These are phyloP conservation scores for Limnephilus auricula DNA, from an alignment of 2,888 invertebrate species.

Conservation along the genomic window DNA sequence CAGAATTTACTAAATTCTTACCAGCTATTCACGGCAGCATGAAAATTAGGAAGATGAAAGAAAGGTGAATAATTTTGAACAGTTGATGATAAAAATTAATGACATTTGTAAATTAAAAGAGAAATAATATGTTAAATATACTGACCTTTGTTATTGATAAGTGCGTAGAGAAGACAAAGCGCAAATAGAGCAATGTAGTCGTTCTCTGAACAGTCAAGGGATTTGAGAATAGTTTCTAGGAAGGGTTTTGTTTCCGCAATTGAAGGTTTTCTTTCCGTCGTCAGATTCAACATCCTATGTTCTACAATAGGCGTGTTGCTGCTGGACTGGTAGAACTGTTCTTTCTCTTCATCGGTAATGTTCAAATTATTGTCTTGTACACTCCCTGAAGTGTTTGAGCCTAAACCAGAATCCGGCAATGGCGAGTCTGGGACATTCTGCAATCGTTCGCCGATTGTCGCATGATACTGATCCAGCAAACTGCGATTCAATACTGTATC, in stretches of 20 bases:
- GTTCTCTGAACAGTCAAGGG: constrained; percentile 93
- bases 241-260: constrained; percentile 85
- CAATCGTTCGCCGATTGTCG: constrained; percentile 45
- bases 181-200: constrained; percentile 96
- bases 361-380: constrained; percentile 80
- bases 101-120: neutral
- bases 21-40: constrained; percentile 36
- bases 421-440: constrained; percentile 76
- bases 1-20: constrained; percentile 24
- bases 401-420: constrained; percentile 74
- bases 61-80: neutral
- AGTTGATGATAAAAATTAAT: neutral
- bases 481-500: constrained; percentile 55
- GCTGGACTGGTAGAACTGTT: constrained; percentile 74
- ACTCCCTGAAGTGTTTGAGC: constrained; percentile 70
- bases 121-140: constrained; percentile 36
- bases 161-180: constrained; percentile 93
- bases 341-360: constrained; percentile 96
- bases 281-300: constrained; percentile 43
- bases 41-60: constrained; percentile 37
- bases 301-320: constrained; percentile 59
- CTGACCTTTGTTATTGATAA: constrained; percentile 95
- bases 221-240: constrained; percentile 91
- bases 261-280: constrained; percentile 71
- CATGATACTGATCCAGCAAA: constrained; percentile 53